A percentile compares a stretch with the other conserved stretches of the same genome.
Evolutionary conservation across 2,797 vertebrate genomes (phyloP).

Genomic region (Pterois miles): DNA sequence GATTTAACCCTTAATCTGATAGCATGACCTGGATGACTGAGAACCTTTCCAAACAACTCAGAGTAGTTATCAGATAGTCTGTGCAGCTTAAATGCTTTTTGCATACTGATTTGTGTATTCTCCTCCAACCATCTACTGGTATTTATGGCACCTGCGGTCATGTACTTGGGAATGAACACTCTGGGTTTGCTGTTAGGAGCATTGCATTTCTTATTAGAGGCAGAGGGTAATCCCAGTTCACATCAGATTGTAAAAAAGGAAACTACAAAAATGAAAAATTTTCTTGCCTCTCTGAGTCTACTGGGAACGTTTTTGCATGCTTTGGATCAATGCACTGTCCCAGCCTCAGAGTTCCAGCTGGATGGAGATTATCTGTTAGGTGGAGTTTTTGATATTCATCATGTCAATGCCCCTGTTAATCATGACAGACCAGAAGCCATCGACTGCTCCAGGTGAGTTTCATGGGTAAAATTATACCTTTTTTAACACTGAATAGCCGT

Average conservation of each 20-base stretch:
- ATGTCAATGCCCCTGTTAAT: background rate
- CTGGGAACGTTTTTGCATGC: constrained; percentile 25
- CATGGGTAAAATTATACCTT: background rate
- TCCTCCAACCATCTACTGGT: background rate
- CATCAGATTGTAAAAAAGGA: background rate
- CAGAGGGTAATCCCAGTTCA: background rate
- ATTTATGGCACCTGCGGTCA: background rate
- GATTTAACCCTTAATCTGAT: no score
- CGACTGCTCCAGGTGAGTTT: constrained; percentile 73
- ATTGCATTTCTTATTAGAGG: background rate
- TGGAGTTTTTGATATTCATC: constrained; percentile 79
- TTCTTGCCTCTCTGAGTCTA: constrained; percentile 41
- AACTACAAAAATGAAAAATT: constrained; percentile 48
- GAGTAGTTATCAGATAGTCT: background rate
- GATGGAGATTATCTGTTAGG: constrained; percentile 78
- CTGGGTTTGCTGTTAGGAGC: background rate
- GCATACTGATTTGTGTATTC: constrained; percentile 56
- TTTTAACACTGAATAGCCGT: background rate
- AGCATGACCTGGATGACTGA: no score
- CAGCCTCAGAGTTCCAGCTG: constrained; percentile 68
- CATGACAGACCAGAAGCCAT: constrained; percentile 54
- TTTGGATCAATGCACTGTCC: background rate
- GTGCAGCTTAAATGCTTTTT: constrained; percentile 24
- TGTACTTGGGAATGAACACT: constrained; percentile 35
- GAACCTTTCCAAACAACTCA: no score